Base-by-base conservation (phyloP, 2,888 invertebrate species). In the Amblyjoppa proteus region DNA sequence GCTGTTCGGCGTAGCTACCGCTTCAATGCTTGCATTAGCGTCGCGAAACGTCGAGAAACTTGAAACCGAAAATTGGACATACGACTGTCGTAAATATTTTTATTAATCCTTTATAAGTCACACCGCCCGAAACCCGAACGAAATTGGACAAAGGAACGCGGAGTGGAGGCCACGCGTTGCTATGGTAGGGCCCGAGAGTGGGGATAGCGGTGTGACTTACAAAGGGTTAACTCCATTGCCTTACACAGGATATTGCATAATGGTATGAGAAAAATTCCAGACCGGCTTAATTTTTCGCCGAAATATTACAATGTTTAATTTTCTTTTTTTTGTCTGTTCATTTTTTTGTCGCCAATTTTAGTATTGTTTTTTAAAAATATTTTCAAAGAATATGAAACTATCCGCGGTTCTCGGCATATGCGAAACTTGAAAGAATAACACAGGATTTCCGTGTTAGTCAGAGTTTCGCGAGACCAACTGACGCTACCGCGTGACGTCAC, bases 401-500 rank as follows among this genome's bases (percentile, higher is more conserved):
- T n/a, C 9, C 3, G 56, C 7, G 2, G 13, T 56, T 56, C 56
- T 56, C 56, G 9, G 41, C 41, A 11, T 25, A 3, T 11, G 25
- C 25, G 25, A 56, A 56, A 3, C 6, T 25, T 9, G 9, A 9
- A 56, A 56, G 2, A 16, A 45, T 28, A 31, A 70, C 11, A 13
- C 7, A 51, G 70, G 31, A 38, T 73, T 73, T 56, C 41, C 38
- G 4, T 7, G 11, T 53, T 20, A 73, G 53, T 38, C 53, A 20
- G 34, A 16, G 49, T 45, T n/a, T 3, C 16, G 11, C 53, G 73
- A 53, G 53, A 73, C 71, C 11, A 28, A 28, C n/a, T 38, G 20
- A 13, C 28, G 13, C 28, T 73, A 41, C 56, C 31, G 20, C 49
- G 25, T 78, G 68, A 78, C 77, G 68, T 78, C 82, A 78, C 25